Evolutionary conservation across 2,797 vertebrate species (phyloP).

Genomic region (Cryptoblepharus egeriae): DNA sequence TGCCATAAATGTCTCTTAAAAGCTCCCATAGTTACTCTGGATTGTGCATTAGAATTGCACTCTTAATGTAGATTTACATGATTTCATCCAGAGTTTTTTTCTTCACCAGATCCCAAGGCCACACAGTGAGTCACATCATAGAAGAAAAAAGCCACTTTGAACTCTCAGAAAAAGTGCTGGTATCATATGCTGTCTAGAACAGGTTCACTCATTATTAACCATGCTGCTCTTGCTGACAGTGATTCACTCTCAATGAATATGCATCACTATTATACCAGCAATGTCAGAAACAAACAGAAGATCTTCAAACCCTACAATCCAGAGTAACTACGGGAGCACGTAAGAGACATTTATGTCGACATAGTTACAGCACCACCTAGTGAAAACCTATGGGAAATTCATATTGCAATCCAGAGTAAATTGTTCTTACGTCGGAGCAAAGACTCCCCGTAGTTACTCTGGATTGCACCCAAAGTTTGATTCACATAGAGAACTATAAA

Average conservation of each 20-base stretch:
- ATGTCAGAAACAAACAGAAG: background rate
- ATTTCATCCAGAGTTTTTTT: background rate
- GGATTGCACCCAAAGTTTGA: background rate
- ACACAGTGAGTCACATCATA: background rate
- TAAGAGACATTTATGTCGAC: too few species aligned
- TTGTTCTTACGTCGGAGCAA: too few species aligned
- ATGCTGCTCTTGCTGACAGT: background rate
- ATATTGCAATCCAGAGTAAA: too few species aligned
- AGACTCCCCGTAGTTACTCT: too few species aligned
- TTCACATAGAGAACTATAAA: slow-evolving; percentile 4
- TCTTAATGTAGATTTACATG: background rate
- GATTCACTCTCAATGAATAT: background rate
- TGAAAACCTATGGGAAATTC: too few species aligned
- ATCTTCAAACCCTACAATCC: too few species aligned
- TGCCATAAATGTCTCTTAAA: too few species aligned
- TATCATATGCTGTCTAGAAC: slow-evolving; percentile 11
- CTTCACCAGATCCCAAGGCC: background rate
- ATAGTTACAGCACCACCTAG: too few species aligned
- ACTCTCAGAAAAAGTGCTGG: background rate
- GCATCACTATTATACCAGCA: slow-evolving; percentile 25
- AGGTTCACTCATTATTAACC: background rate
- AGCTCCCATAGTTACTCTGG: background rate
- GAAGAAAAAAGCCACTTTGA: background rate
- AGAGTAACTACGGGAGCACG: too few species aligned
- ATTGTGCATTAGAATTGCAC: too few species aligned